A percentile compares a stretch with the other conserved stretches of the same genome.
phyloP scores from a whole-genome alignment of 2,113 vertebrate species.

The Odontophorus gujanensis region DNA sequence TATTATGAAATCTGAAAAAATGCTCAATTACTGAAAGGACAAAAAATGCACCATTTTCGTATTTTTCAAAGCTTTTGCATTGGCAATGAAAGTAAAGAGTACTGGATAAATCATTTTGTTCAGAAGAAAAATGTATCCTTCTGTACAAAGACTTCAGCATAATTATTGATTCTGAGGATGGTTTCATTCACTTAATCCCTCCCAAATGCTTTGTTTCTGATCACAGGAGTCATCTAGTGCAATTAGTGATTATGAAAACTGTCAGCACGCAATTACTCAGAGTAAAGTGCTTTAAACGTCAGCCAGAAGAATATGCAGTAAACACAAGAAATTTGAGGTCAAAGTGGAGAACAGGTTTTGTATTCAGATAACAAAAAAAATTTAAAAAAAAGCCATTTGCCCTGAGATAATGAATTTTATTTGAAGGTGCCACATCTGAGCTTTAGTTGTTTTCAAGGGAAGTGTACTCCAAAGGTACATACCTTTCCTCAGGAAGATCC shows the following conservation, averaged over 20 bases:
- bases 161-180: conserved; percentile 69
- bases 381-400: conserved; percentile 4
- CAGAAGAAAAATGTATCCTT: conserved; percentile 49
- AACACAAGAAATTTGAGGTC: conserved; percentile 34
- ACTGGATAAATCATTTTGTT: conserved; percentile 48
- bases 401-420: neutral
- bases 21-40: conserved; percentile 43
- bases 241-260: conserved; percentile 74
- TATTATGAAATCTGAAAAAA: conserved; percentile 32
- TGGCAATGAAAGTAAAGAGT: conserved; percentile 45
- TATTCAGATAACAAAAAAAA: neutral
- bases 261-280: conserved; percentile 64
- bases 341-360: conserved; percentile 15
- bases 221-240: conserved; percentile 68
- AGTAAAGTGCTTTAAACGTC: conserved; percentile 62
- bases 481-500: conserved; percentile 62
- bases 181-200: conserved; percentile 69
- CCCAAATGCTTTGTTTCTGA: conserved; percentile 56
- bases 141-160: conserved; percentile 17
- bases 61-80: conserved; percentile 33
- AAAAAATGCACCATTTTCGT: conserved; percentile 41
- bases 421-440: conserved; percentile 30
- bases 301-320: conserved; percentile 23
- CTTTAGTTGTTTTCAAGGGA: conserved; percentile 46
- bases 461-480: conserved; percentile 9